Conservation (phyloP, 2,888 invertebrate species). For the Volucella zonaria region DNA sequence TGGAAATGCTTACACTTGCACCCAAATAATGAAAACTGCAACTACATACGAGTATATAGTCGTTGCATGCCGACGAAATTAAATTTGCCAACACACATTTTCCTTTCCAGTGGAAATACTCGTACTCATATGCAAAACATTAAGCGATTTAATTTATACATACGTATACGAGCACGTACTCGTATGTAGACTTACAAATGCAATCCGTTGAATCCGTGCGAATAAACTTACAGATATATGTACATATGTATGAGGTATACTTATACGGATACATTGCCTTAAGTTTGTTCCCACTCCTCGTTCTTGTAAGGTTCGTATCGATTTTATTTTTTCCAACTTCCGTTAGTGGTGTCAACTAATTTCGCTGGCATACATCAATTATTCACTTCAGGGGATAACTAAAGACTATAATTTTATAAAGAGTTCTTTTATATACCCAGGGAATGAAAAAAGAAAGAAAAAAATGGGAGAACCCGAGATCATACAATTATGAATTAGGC, state of each 20-base stretch:
- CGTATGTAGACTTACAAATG: neutral
- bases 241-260: neutral
- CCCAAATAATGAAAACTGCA: slow-evolving; percentile 11
- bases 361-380: slow-evolving; percentile 34
- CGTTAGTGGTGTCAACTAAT: slow-evolving; percentile 42
- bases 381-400: slow-evolving; percentile 23
- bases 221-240: neutral
- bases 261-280: neutral
- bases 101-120: slow-evolving; percentile 19
- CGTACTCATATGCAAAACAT: slow-evolving; percentile 21
- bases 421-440: slow-evolving; percentile 7
- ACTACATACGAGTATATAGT: neutral
- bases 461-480: neutral
- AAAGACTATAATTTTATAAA: slow-evolving; percentile 36
- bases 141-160: neutral
- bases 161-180: no score
- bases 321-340: slow-evolving; percentile 7
- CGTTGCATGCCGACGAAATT: neutral
- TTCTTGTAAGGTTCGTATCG: neutral
- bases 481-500: slow-evolving; percentile 21
- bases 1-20: slow-evolving; percentile 9
- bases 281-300: neutral
- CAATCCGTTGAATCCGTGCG: slow-evolving; percentile 31
- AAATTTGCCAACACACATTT: slow-evolving; percentile 13
- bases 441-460: neutral